Conservation (phyloP, 2,797 vertebrate genomes). For the Holocentrus rufus region DNA sequence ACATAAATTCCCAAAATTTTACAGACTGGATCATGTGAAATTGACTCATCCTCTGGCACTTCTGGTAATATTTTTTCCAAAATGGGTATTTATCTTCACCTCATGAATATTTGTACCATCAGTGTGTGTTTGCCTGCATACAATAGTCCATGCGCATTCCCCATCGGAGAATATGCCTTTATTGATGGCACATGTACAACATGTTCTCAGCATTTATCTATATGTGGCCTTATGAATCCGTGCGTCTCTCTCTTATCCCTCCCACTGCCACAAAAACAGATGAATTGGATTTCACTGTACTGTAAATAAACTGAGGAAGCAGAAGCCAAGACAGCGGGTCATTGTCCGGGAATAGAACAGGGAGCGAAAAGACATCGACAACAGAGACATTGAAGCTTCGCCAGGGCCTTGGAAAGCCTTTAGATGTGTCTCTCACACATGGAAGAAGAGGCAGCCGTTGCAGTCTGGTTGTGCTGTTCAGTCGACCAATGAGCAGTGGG, state of each 20-base stretch:
- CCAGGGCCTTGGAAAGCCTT: slow-evolving; percentile 2
- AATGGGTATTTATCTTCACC: neutral
- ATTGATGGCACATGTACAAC: slow-evolving; percentile 10
- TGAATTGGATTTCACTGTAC: slow-evolving; percentile 13
- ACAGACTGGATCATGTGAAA: neutral
- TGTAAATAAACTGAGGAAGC: slow-evolving; percentile 18
- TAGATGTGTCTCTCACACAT: slow-evolving; percentile 13
- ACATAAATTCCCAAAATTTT: slow-evolving; percentile 15
- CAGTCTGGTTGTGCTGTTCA: slow-evolving; percentile 18
- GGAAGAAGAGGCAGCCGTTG: neutral
- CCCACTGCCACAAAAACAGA: slow-evolving; percentile 20
- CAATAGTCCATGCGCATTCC: neutral
- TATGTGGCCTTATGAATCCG: slow-evolving; percentile 20
- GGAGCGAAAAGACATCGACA: slow-evolving; percentile 9
- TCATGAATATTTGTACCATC: neutral
- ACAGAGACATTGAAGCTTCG: slow-evolving; percentile 20
- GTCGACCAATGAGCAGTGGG: too few relatives aligned
- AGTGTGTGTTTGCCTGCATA: neutral
- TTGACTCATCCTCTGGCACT: neutral
- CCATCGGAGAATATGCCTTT: slow-evolving; percentile 19
- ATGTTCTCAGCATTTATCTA: slow-evolving; percentile 21
- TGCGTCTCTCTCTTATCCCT: neutral
- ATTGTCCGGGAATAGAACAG: slow-evolving; percentile 24
- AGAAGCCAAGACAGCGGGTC: slow-evolving; percentile 27
- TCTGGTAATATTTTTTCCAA: slow-evolving; percentile 1